These are phyloP conservation scores for Drosophila aff. DNA, from an alignment of 1,140 invertebrate genomes.

Conservation along the genomic window DNA sequence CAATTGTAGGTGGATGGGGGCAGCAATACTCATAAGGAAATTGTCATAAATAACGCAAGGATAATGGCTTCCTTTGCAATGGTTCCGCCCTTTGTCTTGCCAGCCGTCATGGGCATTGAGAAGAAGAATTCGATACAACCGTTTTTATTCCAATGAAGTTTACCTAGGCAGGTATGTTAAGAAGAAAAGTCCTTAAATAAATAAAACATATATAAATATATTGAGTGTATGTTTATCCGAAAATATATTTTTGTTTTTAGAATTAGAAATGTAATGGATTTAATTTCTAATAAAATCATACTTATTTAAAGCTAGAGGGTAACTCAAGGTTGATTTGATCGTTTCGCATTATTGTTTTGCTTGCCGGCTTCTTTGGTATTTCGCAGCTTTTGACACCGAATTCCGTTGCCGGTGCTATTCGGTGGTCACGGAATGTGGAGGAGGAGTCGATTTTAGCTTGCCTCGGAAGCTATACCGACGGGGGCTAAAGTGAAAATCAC, in stretches of 20 bases:
- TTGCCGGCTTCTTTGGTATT: slow-evolving; percentile 41
- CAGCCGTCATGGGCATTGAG: neutral
- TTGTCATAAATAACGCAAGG: slow-evolving; percentile 74
- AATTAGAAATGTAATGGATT: no score
- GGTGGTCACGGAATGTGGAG: slow-evolving; percentile 14
- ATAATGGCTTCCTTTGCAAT: slow-evolving; percentile 58
- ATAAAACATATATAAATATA: no score
- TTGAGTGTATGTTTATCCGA: neutral
- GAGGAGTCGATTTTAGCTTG: neutral
- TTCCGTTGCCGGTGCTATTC: slow-evolving; percentile 45
- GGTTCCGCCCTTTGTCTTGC: slow-evolving; percentile 22
- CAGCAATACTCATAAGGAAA: slow-evolving; percentile 63
- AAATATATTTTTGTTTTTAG: no score
- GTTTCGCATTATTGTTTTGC: slow-evolving; percentile 27
- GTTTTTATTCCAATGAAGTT: neutral
- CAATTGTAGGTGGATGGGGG: slow-evolving; percentile 30
- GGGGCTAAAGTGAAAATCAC: slow-evolving; percentile 79
- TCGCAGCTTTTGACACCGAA: slow-evolving; percentile 70
- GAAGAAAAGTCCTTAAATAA: no score
- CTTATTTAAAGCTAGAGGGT: slow-evolving; percentile 21
- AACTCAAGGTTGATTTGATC: slow-evolving; percentile 2
- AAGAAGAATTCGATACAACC: slow-evolving; percentile 4
- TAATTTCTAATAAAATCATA: no score
- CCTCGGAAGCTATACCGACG: slow-evolving; percentile 23
- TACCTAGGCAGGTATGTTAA: neutral